These are phyloP conservation scores for Macaria liturata DNA, from an alignment of 2,888 invertebrate species.

Conservation along the genomic window DNA sequence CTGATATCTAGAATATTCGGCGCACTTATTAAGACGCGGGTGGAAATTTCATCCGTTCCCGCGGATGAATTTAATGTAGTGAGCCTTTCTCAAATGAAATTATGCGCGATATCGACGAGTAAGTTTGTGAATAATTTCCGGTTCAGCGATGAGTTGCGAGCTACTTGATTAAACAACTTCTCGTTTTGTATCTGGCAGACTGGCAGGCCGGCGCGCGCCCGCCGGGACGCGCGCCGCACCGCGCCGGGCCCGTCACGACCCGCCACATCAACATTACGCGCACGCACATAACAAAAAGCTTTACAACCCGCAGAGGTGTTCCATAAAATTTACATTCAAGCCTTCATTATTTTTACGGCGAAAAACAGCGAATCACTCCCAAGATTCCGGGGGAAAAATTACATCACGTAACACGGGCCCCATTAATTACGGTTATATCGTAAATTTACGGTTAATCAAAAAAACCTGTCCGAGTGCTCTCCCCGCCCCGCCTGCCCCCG, in stretches of 20 bases:
- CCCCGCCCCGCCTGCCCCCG: constrained; percentile 19
- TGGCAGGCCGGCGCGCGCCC: too few relatives aligned
- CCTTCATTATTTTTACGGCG: constrained; percentile 35
- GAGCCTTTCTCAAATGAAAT: constrained; percentile 54
- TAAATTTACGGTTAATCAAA: constrained; percentile 70
- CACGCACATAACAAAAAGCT: constrained; percentile 12
- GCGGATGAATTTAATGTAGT: constrained; percentile 69
- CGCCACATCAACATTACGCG: constrained; percentile 1
- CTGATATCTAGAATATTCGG: constrained; percentile 79
- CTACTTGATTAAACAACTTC: constrained; percentile 45
- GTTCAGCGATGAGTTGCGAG: constrained; percentile 46
- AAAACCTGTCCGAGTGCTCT: constrained; percentile 59
- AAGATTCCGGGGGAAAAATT: constrained; percentile 40
- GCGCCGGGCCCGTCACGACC: background rate
- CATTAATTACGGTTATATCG: constrained; percentile 68
- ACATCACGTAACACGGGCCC: constrained; percentile 51
- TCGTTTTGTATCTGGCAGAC: constrained; percentile 29
- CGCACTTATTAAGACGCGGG: constrained; percentile 67
- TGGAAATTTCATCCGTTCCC: constrained; percentile 67
- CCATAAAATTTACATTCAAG: constrained; percentile 34
- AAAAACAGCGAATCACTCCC: constrained; percentile 52
- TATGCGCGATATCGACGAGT: constrained; percentile 54
- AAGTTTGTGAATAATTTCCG: constrained; percentile 42
- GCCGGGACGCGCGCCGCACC: background rate
- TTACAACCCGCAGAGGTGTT: constrained; percentile 18